A percentile compares a stretch with the other conserved stretches of the same genome.
Conservation (phyloP, 2,888 invertebrate genomes). For the Tenthredo mesomela region DNA sequence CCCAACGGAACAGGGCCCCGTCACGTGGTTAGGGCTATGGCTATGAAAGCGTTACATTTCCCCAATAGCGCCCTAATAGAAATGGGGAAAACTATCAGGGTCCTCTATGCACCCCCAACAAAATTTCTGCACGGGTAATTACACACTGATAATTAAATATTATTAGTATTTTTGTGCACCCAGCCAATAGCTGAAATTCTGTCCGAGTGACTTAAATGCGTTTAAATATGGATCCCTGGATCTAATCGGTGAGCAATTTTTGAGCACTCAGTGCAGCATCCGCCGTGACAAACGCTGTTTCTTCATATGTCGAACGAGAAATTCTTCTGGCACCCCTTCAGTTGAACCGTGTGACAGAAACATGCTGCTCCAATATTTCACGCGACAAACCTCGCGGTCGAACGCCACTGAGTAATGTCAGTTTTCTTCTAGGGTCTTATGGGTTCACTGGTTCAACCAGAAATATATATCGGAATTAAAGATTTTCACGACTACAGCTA, state of each 20-base stretch:
- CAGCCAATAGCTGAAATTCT: too few relatives aligned
- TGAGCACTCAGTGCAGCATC: constrained; percentile 38
- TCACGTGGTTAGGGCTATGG: too few relatives aligned
- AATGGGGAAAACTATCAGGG: too few relatives aligned
- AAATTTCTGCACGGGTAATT: too few relatives aligned
- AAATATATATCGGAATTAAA: neutral
- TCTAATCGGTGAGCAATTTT: constrained; percentile 24
- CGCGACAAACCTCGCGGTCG: constrained; percentile 55
- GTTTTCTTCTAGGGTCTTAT: neutral
- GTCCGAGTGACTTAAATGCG: neutral
- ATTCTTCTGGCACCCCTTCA: constrained; percentile 54
- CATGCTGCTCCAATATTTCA: constrained; percentile 63
- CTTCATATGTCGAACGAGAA: constrained; percentile 48
- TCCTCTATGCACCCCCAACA: too few relatives aligned
- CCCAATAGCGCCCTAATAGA: too few relatives aligned
- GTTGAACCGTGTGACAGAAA: constrained; percentile 61
- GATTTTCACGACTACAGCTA: neutral
- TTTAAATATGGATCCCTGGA: neutral
- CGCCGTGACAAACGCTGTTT: constrained; percentile 40
- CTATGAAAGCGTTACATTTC: too few relatives aligned
- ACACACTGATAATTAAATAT: too few relatives aligned
- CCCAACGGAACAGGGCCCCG: too few relatives aligned
- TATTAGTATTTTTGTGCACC: too few relatives aligned
- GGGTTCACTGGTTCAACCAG: constrained; percentile 22
- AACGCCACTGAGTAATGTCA: constrained; percentile 60